These are phyloP conservation scores for Diploscapter pachys DNA, from an alignment of 1,140 invertebrate species.

Conservation along the genomic window DNA sequence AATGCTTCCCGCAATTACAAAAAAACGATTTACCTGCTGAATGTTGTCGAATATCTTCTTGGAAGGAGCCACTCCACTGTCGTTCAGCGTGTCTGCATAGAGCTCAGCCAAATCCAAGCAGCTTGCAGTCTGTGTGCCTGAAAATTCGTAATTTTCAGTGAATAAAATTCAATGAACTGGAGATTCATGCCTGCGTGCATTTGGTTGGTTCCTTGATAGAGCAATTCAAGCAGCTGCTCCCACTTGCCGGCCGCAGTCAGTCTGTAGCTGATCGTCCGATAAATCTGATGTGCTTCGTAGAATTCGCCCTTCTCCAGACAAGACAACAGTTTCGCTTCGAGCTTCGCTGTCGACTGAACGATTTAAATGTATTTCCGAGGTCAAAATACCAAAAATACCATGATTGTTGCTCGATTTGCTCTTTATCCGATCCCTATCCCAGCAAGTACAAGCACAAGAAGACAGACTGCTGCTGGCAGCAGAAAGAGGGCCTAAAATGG, in stretches of 20 bases:
- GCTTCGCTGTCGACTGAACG: not conserved
- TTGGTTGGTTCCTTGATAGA: constrained; percentile 11
- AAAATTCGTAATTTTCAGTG: not conserved
- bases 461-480: too few species aligned
- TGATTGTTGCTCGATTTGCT: too few species aligned
- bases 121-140: constrained; percentile 7
- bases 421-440: too few species aligned
- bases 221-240: constrained; percentile 13
- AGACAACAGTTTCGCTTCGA: constrained; percentile 16
- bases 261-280: constrained; percentile 20
- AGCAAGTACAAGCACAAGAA: too few species aligned
- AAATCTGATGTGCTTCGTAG: constrained; percentile 32
- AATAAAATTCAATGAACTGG: not conserved
- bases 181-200: constrained; percentile 11
- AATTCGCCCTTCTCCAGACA: constrained; percentile 25
- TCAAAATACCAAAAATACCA: too few species aligned
- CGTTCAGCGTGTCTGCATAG: not conserved
- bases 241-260: not conserved
- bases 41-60: too few species aligned
- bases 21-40: too few species aligned
- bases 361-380: too few species aligned
- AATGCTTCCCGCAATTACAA: too few species aligned
- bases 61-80: too few species aligned
- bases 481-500: too few species aligned
- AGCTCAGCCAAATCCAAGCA: constrained; percentile 15